These are phyloP conservation scores for Imbricaverruca yamaguchii DNA, from an alignment of 2,888 invertebrate genomes.

Conservation along the genomic window DNA sequence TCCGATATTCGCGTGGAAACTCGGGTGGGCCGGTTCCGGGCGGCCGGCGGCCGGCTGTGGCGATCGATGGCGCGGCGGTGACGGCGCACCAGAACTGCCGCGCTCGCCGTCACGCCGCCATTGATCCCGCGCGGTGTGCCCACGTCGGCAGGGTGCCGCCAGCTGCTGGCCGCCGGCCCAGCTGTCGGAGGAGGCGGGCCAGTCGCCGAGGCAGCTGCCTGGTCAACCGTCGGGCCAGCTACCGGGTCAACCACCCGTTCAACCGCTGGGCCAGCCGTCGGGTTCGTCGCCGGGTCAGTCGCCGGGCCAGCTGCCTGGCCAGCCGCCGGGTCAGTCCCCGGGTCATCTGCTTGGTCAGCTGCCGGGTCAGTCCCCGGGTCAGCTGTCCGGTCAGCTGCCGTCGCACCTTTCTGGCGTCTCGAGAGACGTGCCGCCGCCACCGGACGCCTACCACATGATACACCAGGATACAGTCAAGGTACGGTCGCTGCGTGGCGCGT, in stretches of 20 bases:
- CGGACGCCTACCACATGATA: too few relatives aligned
- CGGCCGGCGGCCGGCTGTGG: not conserved
- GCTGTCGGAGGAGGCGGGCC: not conserved
- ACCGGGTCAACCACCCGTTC: not conserved
- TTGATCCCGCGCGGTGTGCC: not conserved
- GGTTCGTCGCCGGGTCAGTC: not conserved
- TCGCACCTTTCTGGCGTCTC: too few relatives aligned
- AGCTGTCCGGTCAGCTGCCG: too few relatives aligned
- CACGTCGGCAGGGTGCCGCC: not conserved
- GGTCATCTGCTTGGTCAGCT: slow-evolving; percentile 35
- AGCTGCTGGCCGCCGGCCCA: not conserved
- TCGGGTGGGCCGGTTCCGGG: too few relatives aligned
- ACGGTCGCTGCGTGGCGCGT: too few relatives aligned
- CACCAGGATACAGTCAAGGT: too few relatives aligned
- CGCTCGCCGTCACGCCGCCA: too few relatives aligned
- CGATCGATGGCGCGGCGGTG: not conserved
- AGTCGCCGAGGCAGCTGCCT: not conserved
- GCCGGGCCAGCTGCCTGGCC: slow-evolving; percentile 28
- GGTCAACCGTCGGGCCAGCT: not conserved
- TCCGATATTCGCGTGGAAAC: too few relatives aligned
- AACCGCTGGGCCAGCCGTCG: slow-evolving; percentile 1
- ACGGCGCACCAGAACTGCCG: slow-evolving; percentile 13
- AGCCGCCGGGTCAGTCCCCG: slow-evolving; percentile 36
- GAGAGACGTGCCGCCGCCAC: too few relatives aligned
- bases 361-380: slow-evolving; percentile 11